Conservation (phyloP, 2,113 vertebrate species). For the pig (Sus scrofa) region T2T-Sscrofa CM000812.6:80840001-80840500, state of each 20-base stretch:
- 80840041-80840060: not conserved
- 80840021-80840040: not conserved
- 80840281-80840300: conserved; percentile 13
- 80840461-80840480: not conserved
- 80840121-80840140: conserved; percentile 16
- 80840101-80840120: not conserved
- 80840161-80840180: conserved; percentile 3
- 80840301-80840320: conserved; percentile 4
- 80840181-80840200: not conserved
- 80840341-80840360: not conserved
- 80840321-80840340: conserved; percentile 38
- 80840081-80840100: not conserved
- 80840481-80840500: not conserved
- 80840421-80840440: conserved; percentile 16
- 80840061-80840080: not conserved
- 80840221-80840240: not conserved
- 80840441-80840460: not conserved
- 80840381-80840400: conserved; percentile 26
- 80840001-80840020: not conserved
- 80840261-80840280: not conserved
- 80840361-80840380: conserved; percentile 44
- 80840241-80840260: not conserved
- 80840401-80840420: not conserved
- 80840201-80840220: not conserved
- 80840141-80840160: not conserved